These are phyloP conservation scores for Ranitomeya variabilis DNA, from an alignment of 2,113 vertebrate species.

Conservation along the genomic window DNA sequence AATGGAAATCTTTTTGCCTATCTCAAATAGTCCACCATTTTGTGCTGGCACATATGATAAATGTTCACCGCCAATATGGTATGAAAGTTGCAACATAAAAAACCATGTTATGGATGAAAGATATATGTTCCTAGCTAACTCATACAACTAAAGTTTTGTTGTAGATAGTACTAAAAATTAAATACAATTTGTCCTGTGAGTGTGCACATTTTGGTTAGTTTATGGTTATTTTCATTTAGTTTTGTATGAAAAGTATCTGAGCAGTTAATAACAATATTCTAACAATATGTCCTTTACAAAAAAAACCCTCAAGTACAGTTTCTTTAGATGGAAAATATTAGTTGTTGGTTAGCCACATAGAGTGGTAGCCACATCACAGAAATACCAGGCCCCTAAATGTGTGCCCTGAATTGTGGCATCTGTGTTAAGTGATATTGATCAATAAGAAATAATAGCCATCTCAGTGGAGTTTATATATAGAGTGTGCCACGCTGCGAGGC, in stretches of 20 bases:
- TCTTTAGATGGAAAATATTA: background rate
- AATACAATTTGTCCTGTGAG: background rate
- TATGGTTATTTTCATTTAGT: background rate
- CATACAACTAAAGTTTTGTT: background rate
- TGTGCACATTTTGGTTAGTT: background rate
- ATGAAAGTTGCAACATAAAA: background rate
- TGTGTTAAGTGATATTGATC: conserved; percentile 23
- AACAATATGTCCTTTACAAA: background rate
- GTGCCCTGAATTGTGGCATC: background rate
- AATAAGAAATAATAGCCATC: conserved; percentile 57
- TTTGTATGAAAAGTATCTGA: background rate
- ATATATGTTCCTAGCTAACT: background rate
- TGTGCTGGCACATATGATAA: too few relatives aligned
- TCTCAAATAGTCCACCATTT: too few relatives aligned
- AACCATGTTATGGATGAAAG: background rate
- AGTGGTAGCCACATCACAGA: conserved; percentile 12
- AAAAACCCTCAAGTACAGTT: background rate
- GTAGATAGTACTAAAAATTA: background rate
- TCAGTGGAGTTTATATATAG: conserved; percentile 64
- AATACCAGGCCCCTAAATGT: background rate
- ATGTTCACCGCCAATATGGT: too few relatives aligned
- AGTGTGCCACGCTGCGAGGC: conserved; percentile 50
- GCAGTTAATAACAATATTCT: background rate
- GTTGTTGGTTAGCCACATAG: conserved; percentile 18
- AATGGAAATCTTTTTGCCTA: too few relatives aligned